These are phyloP conservation scores for Calliscelio sp. DNA, from an alignment of 2,888 invertebrate genomes.

Conservation along the genomic window DNA sequence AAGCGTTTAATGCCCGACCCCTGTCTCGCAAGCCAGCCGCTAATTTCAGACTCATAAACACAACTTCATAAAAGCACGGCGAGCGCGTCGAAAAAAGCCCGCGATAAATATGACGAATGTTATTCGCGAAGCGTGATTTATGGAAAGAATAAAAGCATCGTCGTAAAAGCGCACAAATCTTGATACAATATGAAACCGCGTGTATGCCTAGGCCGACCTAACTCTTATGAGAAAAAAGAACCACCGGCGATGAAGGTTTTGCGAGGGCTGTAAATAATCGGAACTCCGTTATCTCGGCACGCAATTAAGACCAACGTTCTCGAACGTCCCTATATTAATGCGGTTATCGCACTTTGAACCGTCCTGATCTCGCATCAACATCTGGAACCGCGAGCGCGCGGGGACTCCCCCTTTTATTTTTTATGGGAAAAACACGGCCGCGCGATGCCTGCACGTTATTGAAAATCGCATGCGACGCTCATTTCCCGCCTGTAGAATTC, in stretches of 20 bases:
- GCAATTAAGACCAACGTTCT: constrained; percentile 67
- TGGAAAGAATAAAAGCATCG: constrained; percentile 63
- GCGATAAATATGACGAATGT: constrained; percentile 67
- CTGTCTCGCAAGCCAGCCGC: constrained; percentile 38
- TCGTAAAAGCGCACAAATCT: constrained; percentile 57
- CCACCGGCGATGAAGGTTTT: constrained; percentile 67
- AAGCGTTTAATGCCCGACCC: constrained; percentile 52
- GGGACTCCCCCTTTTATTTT: constrained; percentile 59
- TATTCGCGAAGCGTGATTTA: constrained; percentile 58
- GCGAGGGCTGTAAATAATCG: constrained; percentile 72
- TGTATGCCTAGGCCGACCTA: constrained; percentile 39
- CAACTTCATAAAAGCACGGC: constrained; percentile 53
- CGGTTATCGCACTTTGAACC: constrained; percentile 74
- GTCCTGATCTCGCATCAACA: constrained; percentile 68
- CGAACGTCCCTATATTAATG: constrained; percentile 70
- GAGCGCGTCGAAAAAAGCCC: constrained; percentile 55
- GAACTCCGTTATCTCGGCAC: constrained; percentile 68
- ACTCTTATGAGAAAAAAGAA: constrained; percentile 64
- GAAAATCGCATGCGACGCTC: constrained; percentile 73
- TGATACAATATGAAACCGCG: constrained; percentile 59
- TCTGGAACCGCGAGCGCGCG: constrained; percentile 65
- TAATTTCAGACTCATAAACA: constrained; percentile 58
- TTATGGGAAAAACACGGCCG: constrained; percentile 72
- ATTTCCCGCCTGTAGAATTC: constrained; percentile 71
- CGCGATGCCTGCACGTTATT: constrained; percentile 69